Evolutionary conservation across 2,888 invertebrate genomes (phyloP), one percentile per base, ranked within the genome.

Genomic region (Tetanocera ferruginea): DNA sequence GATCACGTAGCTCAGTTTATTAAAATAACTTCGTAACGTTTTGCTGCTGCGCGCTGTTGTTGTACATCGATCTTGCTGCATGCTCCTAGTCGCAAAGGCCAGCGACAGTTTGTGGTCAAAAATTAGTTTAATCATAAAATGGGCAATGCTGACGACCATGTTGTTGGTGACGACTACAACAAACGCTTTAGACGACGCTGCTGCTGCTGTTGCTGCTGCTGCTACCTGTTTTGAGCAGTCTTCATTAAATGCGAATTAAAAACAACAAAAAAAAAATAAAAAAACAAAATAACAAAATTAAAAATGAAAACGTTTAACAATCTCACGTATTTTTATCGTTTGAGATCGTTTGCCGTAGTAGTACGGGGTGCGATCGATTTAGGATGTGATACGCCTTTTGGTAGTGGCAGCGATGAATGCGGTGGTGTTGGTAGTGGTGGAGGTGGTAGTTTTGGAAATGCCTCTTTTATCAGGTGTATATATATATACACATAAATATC

Each of bases 1-100:
- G 82, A 85, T 88, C 89, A 89, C 89, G 89, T 89, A 82, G 86
- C 84, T 87, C 87, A 88, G 89, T 89, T 90, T 89, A 89, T 89
- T 89, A 89, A 90, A 90, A 90, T 89, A 89, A 89, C 89, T 89
- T 86, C 85, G 83, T 80, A 79, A 81, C 70, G 62, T 80, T 52
- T 28, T 34, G 62, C 28, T 62, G 76, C 37, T 37, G 76, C 19
- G n/a, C 23, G 51, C 19, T 60, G 69, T 31, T 70, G 43, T 17
- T 66, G 23, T 19, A 62, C 72, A 64, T 79, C 76, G 57, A 28
- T 55, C 52, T 66, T 73, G 77, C 62, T 66, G 64, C 73, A 67
- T 62, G 25, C 25, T 60, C 19, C 64, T 64, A 52, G 55, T 25
- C 85, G 85, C 82, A 83, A 77, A 28, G 34, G 11, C 64, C 62